Conservation (phyloP, 2,888 invertebrate species). For the Eristalis tenax region DNA sequence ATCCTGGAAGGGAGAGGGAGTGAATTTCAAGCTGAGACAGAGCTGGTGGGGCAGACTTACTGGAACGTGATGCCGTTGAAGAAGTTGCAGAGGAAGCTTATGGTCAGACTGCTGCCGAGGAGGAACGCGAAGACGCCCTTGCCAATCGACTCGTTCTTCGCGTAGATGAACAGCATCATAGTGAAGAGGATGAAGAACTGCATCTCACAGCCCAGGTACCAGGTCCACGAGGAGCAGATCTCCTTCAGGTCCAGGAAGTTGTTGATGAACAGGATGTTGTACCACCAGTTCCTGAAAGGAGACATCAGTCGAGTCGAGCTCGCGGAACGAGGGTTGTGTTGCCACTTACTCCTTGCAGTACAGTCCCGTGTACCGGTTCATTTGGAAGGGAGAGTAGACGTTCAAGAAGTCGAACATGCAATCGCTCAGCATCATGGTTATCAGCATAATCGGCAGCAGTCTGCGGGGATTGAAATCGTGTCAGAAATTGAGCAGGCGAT, state of each 20-base stretch:
- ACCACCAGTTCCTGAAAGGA: slow-evolving; percentile 76
- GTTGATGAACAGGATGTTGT: slow-evolving; percentile 76
- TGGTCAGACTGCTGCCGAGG: slow-evolving; percentile 70
- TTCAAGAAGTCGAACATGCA: slow-evolving; percentile 75
- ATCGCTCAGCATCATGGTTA: slow-evolving; percentile 75
- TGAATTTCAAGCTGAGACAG: background rate
- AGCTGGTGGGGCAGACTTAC: slow-evolving; percentile 73
- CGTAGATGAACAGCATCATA: slow-evolving; percentile 74
- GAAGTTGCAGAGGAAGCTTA: slow-evolving; percentile 75
- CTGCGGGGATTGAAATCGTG: slow-evolving; percentile 71
- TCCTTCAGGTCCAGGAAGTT: slow-evolving; percentile 75
- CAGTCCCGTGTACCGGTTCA: slow-evolving; percentile 75
- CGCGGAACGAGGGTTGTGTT: background rate
- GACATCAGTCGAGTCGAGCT: background rate
- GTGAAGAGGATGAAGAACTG: slow-evolving; percentile 75
- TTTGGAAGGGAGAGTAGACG: slow-evolving; percentile 76
- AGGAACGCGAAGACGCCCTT: slow-evolving; percentile 73
- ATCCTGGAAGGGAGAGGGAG: slow-evolving; percentile 72
- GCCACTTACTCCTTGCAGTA: slow-evolving; percentile 76
- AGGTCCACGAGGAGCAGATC: slow-evolving; percentile 77
- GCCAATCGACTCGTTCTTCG: slow-evolving; percentile 74
- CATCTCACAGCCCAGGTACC: slow-evolving; percentile 78
- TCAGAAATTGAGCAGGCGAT: slow-evolving; percentile 4
- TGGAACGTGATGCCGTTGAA: slow-evolving; percentile 76
- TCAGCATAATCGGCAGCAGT: slow-evolving; percentile 76